phyloP scores from a whole-genome alignment of 1,140 invertebrate genomes.

The Oreohelix idahoensis region DNA sequence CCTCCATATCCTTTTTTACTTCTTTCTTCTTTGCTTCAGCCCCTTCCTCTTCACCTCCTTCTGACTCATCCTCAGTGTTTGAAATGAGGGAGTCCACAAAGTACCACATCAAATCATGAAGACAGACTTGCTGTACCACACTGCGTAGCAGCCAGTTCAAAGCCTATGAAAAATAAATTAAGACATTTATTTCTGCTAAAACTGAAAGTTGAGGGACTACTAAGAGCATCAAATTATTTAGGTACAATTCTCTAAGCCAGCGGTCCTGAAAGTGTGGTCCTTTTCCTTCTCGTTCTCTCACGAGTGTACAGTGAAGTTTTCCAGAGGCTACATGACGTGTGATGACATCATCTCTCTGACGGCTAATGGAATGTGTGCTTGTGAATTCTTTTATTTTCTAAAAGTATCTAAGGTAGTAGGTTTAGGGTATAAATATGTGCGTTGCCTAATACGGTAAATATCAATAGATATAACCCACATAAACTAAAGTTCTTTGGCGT shows the following conservation, averaged over 20 bases:
- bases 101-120: conserved; percentile 97
- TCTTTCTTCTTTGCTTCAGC: conserved; percentile 59
- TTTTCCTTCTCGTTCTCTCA: too few relatives aligned
- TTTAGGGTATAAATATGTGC: too few relatives aligned
- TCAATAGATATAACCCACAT: too few relatives aligned
- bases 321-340: too few relatives aligned
- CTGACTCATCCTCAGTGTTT: conserved; percentile 62
- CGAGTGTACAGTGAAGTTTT: too few relatives aligned
- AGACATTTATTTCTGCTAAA: too few relatives aligned
- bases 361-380: too few relatives aligned
- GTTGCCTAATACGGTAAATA: too few relatives aligned
- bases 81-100: conserved; percentile 84
- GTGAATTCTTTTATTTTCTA: too few relatives aligned
- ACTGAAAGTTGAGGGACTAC: neutral
- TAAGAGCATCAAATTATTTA: neutral
- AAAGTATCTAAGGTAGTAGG: too few relatives aligned
- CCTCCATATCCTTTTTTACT: conserved; percentile 64
- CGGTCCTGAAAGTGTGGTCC: conserved; percentile 12
- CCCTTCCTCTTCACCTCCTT: conserved; percentile 65
- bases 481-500: too few relatives aligned
- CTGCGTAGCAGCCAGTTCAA: conserved; percentile 94
- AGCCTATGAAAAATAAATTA: conserved; percentile 77
- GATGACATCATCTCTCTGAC: too few relatives aligned
- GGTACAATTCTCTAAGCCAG: neutral
- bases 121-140: conserved; percentile 89